Percentiles rank a stretch among this genome's conserved stretches.
Conservation (phyloP, 2,888 invertebrate species). For the Lasioglossum marginatum region DNA sequence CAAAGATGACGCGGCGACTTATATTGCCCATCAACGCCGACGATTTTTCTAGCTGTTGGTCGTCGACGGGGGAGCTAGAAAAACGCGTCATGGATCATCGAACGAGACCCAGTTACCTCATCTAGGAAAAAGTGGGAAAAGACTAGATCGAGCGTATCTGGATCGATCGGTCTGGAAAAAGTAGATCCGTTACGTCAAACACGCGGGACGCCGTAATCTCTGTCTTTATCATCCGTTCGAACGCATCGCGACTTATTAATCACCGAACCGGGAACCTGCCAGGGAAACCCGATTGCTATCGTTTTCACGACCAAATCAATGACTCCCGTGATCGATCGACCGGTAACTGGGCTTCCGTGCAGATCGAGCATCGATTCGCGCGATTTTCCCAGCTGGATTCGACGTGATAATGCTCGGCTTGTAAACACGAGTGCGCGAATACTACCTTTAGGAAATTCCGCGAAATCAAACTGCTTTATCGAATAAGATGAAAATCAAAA, state of each 20-base stretch:
- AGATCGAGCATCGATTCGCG: background rate
- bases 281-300: background rate
- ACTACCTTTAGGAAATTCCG: no score
- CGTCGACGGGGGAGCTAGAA: background rate
- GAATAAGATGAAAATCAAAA: no score
- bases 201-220: slow-evolving; percentile 41
- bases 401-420: background rate
- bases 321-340: background rate
- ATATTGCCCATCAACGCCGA: background rate
- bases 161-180: slow-evolving; percentile 42
- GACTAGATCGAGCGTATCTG: slow-evolving; percentile 34
- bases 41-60: background rate
- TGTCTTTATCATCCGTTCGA: slow-evolving; percentile 23
- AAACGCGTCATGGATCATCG: slow-evolving; percentile 1
- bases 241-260: background rate
- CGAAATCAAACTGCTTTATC: no score
- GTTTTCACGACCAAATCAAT: background rate
- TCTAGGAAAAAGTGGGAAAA: slow-evolving; percentile 30
- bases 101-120: slow-evolving; percentile 39
- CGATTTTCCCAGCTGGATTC: background rate
- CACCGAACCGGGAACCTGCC: background rate
- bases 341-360: background rate
- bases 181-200: slow-evolving; percentile 42
- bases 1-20: background rate
- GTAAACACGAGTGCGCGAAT: background rate